A percentile compares a stretch with the other conserved stretches of the same genome.
Evolutionary conservation across 2,113 vertebrate genomes (phyloP).

Genomic region (Notothenia coriiceps): DNA sequence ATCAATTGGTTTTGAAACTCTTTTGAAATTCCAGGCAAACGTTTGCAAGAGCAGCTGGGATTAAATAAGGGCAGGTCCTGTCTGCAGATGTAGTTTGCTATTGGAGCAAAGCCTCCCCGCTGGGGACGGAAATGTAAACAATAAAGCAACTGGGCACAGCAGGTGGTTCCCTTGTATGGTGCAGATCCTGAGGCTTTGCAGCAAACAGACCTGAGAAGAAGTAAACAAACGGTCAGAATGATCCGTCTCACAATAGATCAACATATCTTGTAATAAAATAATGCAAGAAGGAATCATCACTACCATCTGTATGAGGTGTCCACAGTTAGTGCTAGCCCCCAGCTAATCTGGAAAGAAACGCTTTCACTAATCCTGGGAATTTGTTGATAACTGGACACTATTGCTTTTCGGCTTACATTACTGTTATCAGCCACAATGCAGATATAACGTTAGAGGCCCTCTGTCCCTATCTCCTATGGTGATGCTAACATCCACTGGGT

Average conservation of each 20-base stretch:
- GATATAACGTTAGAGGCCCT: conserved; percentile 55
- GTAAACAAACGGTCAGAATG: conserved; percentile 38
- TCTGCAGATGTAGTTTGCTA: conserved; percentile 48
- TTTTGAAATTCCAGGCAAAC: not conserved
- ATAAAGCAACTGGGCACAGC: conserved; percentile 57
- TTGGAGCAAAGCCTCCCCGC: conserved; percentile 30
- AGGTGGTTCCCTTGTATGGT: conserved; percentile 43
- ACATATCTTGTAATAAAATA: not conserved
- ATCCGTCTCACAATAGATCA: not conserved
- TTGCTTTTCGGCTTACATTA: not conserved
- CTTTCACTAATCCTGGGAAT: too few species aligned
- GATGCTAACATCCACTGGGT: conserved; percentile 54
- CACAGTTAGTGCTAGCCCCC: not conserved
- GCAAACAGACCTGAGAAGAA: conserved; percentile 58
- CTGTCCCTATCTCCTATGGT: not conserved
- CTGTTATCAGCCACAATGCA: conserved; percentile 1
- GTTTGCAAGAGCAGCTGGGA: not conserved
- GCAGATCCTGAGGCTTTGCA: conserved; percentile 25
- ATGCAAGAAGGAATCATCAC: not conserved
- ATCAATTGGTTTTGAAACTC: not conserved
- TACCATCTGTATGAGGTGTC: not conserved
- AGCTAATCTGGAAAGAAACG: too few species aligned
- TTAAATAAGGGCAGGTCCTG: conserved; percentile 3
- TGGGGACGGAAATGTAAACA: conserved; percentile 60
- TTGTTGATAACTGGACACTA: too few species aligned